phyloP scores from a whole-genome alignment of 2,113 vertebrate genomes.

The Apodemus sylvaticus region DNA sequence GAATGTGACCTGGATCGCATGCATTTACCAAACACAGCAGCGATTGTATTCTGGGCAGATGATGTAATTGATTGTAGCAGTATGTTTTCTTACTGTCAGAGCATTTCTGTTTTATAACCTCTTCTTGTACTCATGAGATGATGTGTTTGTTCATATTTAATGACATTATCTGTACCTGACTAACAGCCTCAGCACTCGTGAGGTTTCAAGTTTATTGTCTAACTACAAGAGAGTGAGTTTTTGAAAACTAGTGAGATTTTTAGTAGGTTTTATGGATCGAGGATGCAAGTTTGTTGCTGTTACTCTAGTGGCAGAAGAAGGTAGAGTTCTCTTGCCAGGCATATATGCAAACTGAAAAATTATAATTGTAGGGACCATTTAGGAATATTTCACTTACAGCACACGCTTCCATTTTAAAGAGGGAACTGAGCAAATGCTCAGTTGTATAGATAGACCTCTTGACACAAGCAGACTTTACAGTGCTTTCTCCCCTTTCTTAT shows the following conservation, averaged over 20 bases:
- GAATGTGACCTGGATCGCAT: constrained; percentile 87
- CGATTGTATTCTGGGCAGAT: constrained; percentile 77
- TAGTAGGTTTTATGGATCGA: constrained; percentile 50
- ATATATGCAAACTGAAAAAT: constrained; percentile 39
- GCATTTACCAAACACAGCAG: constrained; percentile 80
- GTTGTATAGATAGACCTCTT: constrained; percentile 9
- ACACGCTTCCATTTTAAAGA: neutral
- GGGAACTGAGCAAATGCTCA: constrained; percentile 42
- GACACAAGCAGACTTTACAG: neutral
- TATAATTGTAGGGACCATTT: neutral
- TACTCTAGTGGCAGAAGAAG: constrained; percentile 13
- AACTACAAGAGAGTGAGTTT: constrained; percentile 47
- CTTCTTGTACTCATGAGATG: constrained; percentile 46
- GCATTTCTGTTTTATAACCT: constrained; percentile 70
- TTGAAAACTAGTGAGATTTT: constrained; percentile 46
- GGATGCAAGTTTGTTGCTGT: constrained; percentile 40
- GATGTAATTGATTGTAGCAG: constrained; percentile 76
- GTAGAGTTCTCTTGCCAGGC: neutral
- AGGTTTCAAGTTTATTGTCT: constrained; percentile 58
- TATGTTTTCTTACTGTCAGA: constrained; percentile 76
- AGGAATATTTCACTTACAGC: constrained; percentile 53
- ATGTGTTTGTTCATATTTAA: constrained; percentile 62
- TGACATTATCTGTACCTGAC: constrained; percentile 55
- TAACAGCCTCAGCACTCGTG: constrained; percentile 43
- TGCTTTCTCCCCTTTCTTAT: neutral